A percentile compares a stretch with the other conserved stretches of the same genome.
phyloP scores from a whole-genome alignment of 2,113 vertebrate genomes.

The Zosterops pallidus region DNA sequence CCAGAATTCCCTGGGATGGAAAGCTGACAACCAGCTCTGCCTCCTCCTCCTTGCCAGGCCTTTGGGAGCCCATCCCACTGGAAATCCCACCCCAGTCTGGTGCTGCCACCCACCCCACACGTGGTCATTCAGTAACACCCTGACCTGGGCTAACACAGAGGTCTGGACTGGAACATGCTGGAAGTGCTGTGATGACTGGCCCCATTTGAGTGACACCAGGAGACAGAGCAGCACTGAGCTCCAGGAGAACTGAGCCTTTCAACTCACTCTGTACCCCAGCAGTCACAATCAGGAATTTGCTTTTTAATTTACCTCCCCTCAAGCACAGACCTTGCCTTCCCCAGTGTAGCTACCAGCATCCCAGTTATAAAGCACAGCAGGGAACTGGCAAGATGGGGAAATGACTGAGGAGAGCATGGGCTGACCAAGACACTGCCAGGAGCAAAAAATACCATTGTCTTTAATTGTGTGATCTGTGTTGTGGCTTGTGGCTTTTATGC shows the following conservation, averaged over 20 bases:
- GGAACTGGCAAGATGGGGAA: not conserved
- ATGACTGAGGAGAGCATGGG: accelerated
- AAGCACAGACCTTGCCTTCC: not conserved
- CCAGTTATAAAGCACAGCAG: not conserved
- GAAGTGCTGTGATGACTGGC: not conserved
- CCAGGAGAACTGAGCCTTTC: not conserved
- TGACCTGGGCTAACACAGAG: not conserved
- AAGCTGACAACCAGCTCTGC: accelerated
- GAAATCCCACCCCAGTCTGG: accelerated
- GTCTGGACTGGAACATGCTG: accelerated
- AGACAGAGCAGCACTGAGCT: not conserved
- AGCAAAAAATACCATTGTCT: not conserved
- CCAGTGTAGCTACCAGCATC: accelerated
- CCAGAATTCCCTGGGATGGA: not conserved
- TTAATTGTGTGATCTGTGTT: not conserved
- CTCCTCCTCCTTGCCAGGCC: not conserved
- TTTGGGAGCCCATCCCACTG: not conserved
- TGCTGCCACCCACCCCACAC: accelerated
- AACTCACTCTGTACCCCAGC: not conserved
- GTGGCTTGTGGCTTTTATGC: not conserved
- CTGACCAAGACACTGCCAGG: not conserved
- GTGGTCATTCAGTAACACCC: not conserved
- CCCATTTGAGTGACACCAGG: not conserved
- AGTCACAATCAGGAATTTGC: not conserved
- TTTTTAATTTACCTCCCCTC: not conserved